phyloP scores from a whole-genome alignment of 2,888 invertebrate species.

The Leptinotarsa peninsularis region DNA sequence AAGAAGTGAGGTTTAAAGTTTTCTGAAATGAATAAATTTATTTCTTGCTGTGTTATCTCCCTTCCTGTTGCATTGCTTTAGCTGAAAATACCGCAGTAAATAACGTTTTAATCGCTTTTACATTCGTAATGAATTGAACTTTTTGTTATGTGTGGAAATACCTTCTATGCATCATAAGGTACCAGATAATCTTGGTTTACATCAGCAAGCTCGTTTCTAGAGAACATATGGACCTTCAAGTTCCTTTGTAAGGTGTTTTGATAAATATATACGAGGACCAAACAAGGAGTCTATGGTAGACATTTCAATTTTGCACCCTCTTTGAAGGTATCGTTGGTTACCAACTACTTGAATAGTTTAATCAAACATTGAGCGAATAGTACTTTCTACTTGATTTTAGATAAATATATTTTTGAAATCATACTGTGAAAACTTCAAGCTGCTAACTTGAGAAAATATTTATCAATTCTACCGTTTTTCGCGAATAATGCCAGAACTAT shows the following conservation, averaged over 20 bases:
- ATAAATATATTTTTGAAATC: no score
- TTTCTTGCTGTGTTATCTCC: conserved; percentile 56
- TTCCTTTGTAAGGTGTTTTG: neutral
- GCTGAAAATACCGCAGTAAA: conserved; percentile 53
- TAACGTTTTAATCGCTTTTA: conserved; percentile 50
- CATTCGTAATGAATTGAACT: conserved; percentile 53
- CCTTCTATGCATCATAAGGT: conserved; percentile 40
- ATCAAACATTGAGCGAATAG: no score
- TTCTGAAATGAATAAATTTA: conserved; percentile 58
- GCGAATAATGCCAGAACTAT: no score
- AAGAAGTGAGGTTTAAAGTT: conserved; percentile 54
- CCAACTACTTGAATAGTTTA: no score
- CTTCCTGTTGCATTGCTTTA: conserved; percentile 56
- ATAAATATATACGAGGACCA: no score
- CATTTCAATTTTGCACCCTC: no score
- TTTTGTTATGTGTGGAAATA: conserved; percentile 45
- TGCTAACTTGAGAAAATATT: no score
- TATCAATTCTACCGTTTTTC: no score
- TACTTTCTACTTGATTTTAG: no score
- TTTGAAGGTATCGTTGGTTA: no score
- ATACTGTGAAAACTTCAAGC: no score
- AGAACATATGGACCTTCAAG: neutral
- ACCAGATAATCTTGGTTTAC: conserved; percentile 39
- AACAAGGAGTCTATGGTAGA: no score
- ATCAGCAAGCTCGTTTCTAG: conserved; percentile 7